phyloP scores from a whole-genome alignment of 2,113 vertebrate species.

The Acanthochromis polyacanthus region DNA sequence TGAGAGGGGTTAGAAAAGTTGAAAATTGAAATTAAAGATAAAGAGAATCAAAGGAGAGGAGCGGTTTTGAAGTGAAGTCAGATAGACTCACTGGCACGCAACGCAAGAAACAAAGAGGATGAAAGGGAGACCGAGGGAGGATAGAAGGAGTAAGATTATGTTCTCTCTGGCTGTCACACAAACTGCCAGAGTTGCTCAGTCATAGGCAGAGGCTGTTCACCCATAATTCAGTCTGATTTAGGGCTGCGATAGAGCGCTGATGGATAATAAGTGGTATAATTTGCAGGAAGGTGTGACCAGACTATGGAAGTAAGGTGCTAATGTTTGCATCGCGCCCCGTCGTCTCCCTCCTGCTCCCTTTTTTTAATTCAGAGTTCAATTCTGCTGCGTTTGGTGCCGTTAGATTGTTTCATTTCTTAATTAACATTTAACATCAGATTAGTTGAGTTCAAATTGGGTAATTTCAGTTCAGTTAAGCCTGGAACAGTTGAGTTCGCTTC shows the following conservation, averaged over 20 bases:
- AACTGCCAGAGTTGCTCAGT: conserved; percentile 48
- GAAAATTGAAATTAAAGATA: conserved; percentile 59
- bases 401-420: conserved; percentile 37
- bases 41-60: conserved; percentile 30
- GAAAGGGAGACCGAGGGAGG: conserved; percentile 25
- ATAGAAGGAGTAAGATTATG: conserved; percentile 52
- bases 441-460: conserved; percentile 11
- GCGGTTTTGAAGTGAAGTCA: conserved; percentile 24
- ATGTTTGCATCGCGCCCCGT: conserved; percentile 40
- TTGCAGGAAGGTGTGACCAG: conserved; percentile 77
- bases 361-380: conserved; percentile 26
- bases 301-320: conserved; percentile 60
- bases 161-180: conserved; percentile 62
- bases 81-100: conserved; percentile 15
- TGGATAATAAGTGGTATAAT: conserved; percentile 82
- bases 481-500: background rate
- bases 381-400: conserved; percentile 29
- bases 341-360: background rate
- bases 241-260: conserved; percentile 69
- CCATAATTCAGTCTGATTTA: conserved; percentile 79
- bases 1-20: conserved; percentile 28
- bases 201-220: conserved; percentile 63
- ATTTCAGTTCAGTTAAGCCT: background rate
- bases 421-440: conserved; percentile 31
- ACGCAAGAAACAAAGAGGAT: conserved; percentile 38